phyloP scores from a whole-genome alignment of 2,113 vertebrate genomes.

The Cryptotis parvus region DNA sequence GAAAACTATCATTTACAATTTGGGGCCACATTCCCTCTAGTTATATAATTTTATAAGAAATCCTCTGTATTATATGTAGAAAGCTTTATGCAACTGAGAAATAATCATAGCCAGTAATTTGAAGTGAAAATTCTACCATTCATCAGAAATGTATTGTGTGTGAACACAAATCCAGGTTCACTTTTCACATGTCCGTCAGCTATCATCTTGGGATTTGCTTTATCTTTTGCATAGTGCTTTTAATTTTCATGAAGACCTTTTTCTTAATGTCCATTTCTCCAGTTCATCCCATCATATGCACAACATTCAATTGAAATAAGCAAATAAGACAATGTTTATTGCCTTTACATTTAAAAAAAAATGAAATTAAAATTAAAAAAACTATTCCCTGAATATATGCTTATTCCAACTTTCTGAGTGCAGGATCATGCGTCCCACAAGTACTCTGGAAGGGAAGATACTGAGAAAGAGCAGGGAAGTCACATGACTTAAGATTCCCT shows the following conservation, averaged over 20 bases:
- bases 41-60: slow-evolving; percentile 47
- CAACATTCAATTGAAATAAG: neutral
- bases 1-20: slow-evolving; percentile 49
- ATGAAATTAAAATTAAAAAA: no score
- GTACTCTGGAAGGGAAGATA: neutral
- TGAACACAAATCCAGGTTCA: neutral
- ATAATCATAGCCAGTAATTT: slow-evolving; percentile 9
- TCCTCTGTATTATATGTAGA: slow-evolving; percentile 18
- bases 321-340: neutral
- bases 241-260: slow-evolving; percentile 12
- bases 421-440: neutral
- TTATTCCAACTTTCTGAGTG: neutral
- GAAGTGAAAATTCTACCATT: slow-evolving; percentile 17
- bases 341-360: slow-evolving; percentile 33
- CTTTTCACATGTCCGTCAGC: slow-evolving; percentile 21
- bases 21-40: slow-evolving; percentile 21
- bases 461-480: neutral
- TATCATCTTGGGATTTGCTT: neutral
- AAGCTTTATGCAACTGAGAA: slow-evolving; percentile 3
- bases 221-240: no score
- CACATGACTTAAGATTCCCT: neutral
- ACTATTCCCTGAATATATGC: neutral
- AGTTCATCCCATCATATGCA: neutral
- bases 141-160: neutral
- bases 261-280: neutral